A percentile compares a stretch with the other conserved stretches of the same genome.
These are phyloP conservation scores for Rotaria macrura DNA, from an alignment of 2,888 invertebrate species.

Conservation along the genomic window DNA sequence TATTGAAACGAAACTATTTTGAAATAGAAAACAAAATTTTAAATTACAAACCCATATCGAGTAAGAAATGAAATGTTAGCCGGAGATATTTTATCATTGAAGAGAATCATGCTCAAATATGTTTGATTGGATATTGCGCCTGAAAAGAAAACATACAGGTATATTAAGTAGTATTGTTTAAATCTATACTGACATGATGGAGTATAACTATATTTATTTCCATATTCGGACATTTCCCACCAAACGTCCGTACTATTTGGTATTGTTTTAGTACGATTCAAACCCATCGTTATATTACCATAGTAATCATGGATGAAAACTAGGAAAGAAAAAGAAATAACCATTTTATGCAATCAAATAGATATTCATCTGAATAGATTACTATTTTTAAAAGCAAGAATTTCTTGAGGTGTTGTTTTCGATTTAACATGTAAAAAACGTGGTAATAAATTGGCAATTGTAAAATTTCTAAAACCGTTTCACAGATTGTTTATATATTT, in stretches of 20 bases:
- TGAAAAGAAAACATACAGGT: neutral
- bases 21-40: no score
- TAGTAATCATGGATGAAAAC: neutral
- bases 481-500: no score
- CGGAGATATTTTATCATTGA: slow-evolving; percentile 91
- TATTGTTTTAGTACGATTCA: neutral
- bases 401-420: slow-evolving; percentile 30
- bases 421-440: slow-evolving; percentile 32
- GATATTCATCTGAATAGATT: neutral
- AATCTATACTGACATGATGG: neutral
- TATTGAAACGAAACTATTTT: no score
- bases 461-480: neutral
- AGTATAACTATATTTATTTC: neutral
- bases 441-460: neutral
- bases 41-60: slow-evolving; percentile 70
- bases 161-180: no score
- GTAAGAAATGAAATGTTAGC: slow-evolving; percentile 76
- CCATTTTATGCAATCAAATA: no score
- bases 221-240: neutral
- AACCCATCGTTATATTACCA: slow-evolving; percentile 10
- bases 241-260: slow-evolving; percentile 17
- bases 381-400: slow-evolving; percentile 25
- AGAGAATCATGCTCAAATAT: slow-evolving; percentile 60
- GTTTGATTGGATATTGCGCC: neutral
- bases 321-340: neutral